Conservation (phyloP, 2,113 vertebrate genomes). For the Cepphus grylle region DNA sequence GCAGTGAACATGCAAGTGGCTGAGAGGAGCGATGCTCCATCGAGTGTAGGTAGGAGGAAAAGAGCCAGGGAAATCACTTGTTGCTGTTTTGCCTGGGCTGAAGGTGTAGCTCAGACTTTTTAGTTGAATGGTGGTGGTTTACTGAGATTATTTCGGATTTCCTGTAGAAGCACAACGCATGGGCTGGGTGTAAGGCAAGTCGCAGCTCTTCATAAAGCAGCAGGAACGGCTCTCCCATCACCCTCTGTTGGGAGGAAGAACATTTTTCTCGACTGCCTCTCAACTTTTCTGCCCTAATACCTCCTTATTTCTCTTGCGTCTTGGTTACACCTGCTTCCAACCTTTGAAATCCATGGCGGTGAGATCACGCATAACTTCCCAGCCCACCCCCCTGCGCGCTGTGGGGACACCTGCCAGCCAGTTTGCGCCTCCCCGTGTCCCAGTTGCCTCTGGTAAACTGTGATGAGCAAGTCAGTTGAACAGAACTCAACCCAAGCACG, state of each 20-base stretch:
- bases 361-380: neutral
- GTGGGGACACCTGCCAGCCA: too few relatives aligned
- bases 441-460: neutral
- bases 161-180: accelerated
- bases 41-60: accelerated
- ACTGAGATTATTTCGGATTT: neutral
- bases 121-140: accelerated
- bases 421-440: neutral
- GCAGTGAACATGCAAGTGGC: accelerated
- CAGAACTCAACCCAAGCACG: neutral
- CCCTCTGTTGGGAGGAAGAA: neutral
- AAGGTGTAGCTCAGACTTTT: neutral
- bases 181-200: neutral
- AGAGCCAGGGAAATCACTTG: too few relatives aligned
- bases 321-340: neutral
- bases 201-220: neutral
- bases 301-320: neutral
- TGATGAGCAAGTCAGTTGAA: neutral
- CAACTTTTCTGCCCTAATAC: neutral
- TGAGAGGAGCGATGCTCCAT: neutral
- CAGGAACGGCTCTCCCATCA: neutral
- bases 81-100: neutral
- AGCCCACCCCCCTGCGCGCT: too few relatives aligned
- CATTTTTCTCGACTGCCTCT: neutral
- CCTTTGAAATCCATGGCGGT: neutral